Evolutionary conservation across 1,140 invertebrate genomes (phyloP).

Genomic region (Scaptodrosophila lebanonensis): DNA sequence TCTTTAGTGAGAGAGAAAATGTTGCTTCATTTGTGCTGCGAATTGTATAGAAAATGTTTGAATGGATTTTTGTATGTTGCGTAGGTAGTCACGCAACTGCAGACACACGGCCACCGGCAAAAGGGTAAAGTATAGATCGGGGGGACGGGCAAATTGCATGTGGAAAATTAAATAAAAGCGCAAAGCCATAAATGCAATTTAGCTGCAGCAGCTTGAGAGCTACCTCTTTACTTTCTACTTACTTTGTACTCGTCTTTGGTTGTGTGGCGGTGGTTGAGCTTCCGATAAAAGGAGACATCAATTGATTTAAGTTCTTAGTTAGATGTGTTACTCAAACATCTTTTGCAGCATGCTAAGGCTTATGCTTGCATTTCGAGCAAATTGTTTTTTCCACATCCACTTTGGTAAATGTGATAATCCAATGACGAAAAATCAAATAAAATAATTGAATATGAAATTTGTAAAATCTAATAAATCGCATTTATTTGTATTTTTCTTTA

Average conservation of each 20-base stretch:
- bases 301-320: slow-evolving; percentile 69
- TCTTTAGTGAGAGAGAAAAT: slow-evolving; percentile 70
- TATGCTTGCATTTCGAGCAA: slow-evolving; percentile 13
- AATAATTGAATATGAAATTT: slow-evolving; percentile 5
- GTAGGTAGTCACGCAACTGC: slow-evolving; percentile 26
- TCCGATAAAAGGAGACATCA: slow-evolving; percentile 66
- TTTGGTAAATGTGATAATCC: too few relatives aligned
- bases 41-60: slow-evolving; percentile 69
- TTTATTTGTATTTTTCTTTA: too few relatives aligned
- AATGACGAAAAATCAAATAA: too few relatives aligned
- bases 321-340: slow-evolving; percentile 40
- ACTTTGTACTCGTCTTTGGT: too few relatives aligned
- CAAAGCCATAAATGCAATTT: slow-evolving; percentile 74
- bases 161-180: slow-evolving; percentile 63
- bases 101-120: not conserved
- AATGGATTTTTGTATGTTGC: slow-evolving; percentile 56
- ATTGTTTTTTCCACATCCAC: not conserved
- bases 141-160: slow-evolving; percentile 62
- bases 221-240: slow-evolving; percentile 10
- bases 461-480: too few relatives aligned
- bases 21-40: slow-evolving; percentile 71
- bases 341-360: too few relatives aligned
- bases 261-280: slow-evolving; percentile 16
- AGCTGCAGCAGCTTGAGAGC: slow-evolving; percentile 31
- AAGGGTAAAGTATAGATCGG: too few relatives aligned